Percentiles rank a stretch among this genome's conserved stretches.
These are phyloP conservation scores for Caloenas nicobarica DNA, from an alignment of 2,113 vertebrate species.

Conservation along the genomic window DNA sequence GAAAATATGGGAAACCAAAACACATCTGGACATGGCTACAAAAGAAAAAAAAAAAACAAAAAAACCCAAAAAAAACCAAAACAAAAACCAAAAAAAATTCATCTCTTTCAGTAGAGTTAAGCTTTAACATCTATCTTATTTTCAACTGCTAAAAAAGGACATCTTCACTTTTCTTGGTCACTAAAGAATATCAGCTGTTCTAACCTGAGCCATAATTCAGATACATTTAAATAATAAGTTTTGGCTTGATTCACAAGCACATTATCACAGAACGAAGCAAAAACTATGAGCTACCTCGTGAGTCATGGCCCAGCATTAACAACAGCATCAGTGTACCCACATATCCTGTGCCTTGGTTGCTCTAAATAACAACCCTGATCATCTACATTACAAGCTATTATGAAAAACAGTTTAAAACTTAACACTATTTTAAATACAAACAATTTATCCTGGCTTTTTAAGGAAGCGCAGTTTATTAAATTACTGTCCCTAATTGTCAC, in stretches of 20 bases:
- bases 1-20: constrained; percentile 98
- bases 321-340: neutral
- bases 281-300: neutral
- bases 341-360: neutral
- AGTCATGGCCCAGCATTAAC: neutral
- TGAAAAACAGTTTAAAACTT: neutral
- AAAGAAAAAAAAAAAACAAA: neutral
- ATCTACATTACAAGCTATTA: neutral
- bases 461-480: neutral
- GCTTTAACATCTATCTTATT: neutral
- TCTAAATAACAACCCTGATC: neutral
- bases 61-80: neutral
- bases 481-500: neutral
- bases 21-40: constrained; percentile 96
- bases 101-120: neutral
- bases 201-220: neutral
- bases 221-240: neutral
- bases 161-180: neutral
- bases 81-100: neutral
- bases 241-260: neutral
- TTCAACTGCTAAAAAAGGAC: neutral
- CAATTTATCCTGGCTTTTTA: neutral
- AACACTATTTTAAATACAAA: neutral
- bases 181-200: neutral
- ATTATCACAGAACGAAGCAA: neutral